A percentile compares a stretch with the other conserved stretches of the same genome.
These are phyloP conservation scores for Elysia crispata DNA, from an alignment of 2,888 invertebrate species.

Conservation along the genomic window DNA sequence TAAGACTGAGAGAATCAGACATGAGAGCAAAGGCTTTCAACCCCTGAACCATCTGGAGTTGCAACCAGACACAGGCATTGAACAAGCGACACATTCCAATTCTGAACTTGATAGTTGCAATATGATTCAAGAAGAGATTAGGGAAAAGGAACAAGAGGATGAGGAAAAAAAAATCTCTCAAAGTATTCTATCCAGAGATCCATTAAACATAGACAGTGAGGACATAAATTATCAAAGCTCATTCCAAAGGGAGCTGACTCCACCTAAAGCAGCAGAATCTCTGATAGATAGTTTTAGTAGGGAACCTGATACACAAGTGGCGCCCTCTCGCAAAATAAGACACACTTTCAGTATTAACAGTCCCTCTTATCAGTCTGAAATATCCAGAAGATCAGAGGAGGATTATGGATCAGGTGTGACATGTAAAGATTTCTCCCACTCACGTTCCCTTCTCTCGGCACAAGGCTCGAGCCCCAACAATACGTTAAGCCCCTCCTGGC, in stretches of 20 bases:
- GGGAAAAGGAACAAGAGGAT: background rate
- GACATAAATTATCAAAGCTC: no score
- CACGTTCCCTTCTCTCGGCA: background rate
- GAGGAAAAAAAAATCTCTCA: background rate
- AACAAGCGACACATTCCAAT: background rate
- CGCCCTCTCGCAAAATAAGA: background rate
- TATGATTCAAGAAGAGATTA: background rate
- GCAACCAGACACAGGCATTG: no score
- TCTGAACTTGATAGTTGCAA: background rate
- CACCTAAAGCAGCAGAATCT: no score
- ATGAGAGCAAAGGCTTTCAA: no score
- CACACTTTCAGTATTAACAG: constrained; percentile 70
- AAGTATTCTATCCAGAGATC: constrained; percentile 5
- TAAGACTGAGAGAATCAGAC: background rate
- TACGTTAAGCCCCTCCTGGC: background rate
- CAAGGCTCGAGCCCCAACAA: background rate
- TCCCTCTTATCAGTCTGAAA: constrained; percentile 67
- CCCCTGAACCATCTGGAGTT: no score
- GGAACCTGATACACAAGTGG: background rate
- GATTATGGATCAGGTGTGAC: constrained; percentile 59
- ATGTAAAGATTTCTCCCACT: constrained; percentile 56
- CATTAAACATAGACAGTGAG: constrained; percentile 5
- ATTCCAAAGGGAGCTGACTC: no score
- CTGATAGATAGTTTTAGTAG: background rate
- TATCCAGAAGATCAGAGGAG: constrained; percentile 59